A percentile compares a stretch with the other conserved stretches of the same genome.
phyloP scores from a whole-genome alignment of 1,140 invertebrate genomes.

The Ips typographus region DNA sequence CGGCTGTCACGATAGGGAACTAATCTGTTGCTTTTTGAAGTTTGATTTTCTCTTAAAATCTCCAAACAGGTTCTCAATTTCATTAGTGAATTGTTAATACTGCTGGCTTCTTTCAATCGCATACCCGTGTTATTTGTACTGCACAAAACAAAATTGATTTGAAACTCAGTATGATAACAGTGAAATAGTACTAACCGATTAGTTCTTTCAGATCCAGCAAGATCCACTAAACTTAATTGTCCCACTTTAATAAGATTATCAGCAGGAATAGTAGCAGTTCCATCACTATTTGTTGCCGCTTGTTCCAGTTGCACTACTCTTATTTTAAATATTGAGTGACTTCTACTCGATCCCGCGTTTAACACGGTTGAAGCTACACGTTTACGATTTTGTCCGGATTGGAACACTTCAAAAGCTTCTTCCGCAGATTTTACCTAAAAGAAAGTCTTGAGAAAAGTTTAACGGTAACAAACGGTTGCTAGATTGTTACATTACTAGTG shows the following conservation, averaged over 20 bases:
- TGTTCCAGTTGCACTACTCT: slow-evolving; percentile 77
- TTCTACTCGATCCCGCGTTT: slow-evolving; percentile 90
- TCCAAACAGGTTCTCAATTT: slow-evolving; percentile 85
- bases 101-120: slow-evolving; percentile 58
- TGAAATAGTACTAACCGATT: slow-evolving; percentile 50
- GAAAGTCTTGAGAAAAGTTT: too few species aligned
- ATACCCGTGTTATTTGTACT: slow-evolving; percentile 36
- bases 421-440: slow-evolving; percentile 67
- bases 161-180: neutral
- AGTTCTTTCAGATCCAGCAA: slow-evolving; percentile 91
- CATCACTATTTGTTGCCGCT: slow-evolving; percentile 54
- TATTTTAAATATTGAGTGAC: slow-evolving; percentile 93
- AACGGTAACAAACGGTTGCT: too few species aligned
- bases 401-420: slow-evolving; percentile 87
- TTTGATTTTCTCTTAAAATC: slow-evolving; percentile 87
- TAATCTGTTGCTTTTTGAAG: slow-evolving; percentile 63
- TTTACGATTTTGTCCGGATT: slow-evolving; percentile 78
- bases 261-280: slow-evolving; percentile 61
- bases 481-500: too few species aligned
- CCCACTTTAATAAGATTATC: slow-evolving; percentile 69
- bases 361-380: slow-evolving; percentile 85
- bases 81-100: slow-evolving; percentile 88
- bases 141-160: slow-evolving; percentile 4
- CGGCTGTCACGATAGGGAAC: slow-evolving; percentile 95
- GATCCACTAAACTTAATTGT: slow-evolving; percentile 91